Conservation (phyloP, 2,888 invertebrate species). For the Venusia cambrica region DNA sequence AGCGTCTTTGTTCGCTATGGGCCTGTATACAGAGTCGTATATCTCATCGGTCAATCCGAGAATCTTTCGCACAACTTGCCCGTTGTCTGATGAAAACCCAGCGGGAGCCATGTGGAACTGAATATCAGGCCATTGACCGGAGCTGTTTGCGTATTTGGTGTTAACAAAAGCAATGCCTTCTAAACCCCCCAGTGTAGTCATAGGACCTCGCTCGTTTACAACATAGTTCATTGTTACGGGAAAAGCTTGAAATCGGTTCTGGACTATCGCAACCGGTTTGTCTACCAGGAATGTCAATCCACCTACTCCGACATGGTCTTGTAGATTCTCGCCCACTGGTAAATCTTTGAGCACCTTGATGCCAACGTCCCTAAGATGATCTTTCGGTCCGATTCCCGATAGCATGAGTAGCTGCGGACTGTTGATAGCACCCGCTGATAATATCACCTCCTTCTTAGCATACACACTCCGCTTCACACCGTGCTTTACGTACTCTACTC, state of each 20-base stretch:
- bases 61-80: constrained; percentile 87
- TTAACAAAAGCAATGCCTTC: constrained; percentile 94
- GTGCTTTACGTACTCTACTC: constrained; percentile 89
- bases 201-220: constrained; percentile 88
- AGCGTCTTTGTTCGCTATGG: constrained; percentile 88
- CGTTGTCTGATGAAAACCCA: constrained; percentile 90
- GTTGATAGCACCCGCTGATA: constrained; percentile 95
- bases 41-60: constrained; percentile 89
- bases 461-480: constrained; percentile 85
- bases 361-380: constrained; percentile 85
- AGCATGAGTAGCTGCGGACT: constrained; percentile 95
- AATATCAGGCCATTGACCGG: constrained; percentile 91
- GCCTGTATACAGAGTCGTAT: constrained; percentile 89
- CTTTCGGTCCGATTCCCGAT: constrained; percentile 89
- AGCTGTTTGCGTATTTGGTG: constrained; percentile 89
- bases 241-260: constrained; percentile 88
- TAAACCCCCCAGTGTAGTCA: constrained; percentile 93
- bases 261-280: constrained; percentile 91
- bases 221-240: constrained; percentile 91
- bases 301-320: constrained; percentile 94
- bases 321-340: constrained; percentile 90
- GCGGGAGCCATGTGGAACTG: constrained; percentile 97
- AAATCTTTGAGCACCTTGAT: constrained; percentile 89
- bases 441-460: constrained; percentile 91
- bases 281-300: constrained; percentile 90